Evolutionary conservation across 1,140 invertebrate species (phyloP).

Genomic region (Gryllus bimaculatus): DNA sequence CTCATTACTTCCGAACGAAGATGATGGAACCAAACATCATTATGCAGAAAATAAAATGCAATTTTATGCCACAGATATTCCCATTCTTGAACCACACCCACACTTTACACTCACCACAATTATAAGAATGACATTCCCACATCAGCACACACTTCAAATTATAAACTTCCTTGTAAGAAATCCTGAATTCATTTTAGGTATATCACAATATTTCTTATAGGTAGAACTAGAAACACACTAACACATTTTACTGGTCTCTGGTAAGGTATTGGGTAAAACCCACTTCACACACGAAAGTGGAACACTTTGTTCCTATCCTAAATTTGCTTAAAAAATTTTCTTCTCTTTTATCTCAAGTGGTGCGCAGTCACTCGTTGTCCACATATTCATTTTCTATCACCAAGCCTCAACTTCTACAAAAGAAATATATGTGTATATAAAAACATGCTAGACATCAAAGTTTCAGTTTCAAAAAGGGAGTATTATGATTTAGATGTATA

Average conservation of each 20-base stretch:
- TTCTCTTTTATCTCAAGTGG: background rate
- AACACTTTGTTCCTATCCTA: background rate
- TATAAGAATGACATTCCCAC: background rate
- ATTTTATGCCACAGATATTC: background rate
- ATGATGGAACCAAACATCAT: background rate
- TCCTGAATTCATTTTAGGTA: background rate
- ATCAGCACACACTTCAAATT: constrained; percentile 1
- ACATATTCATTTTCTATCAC: background rate
- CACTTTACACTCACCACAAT: background rate
- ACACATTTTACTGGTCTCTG: background rate
- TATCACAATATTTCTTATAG: background rate
- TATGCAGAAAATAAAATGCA: background rate
- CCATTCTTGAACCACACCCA: background rate
- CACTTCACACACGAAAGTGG: background rate
- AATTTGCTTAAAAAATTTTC: background rate
- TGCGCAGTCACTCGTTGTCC: background rate
- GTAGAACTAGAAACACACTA: constrained; percentile 2
- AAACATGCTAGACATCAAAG: background rate
- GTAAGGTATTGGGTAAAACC: background rate
- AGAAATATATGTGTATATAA: background rate
- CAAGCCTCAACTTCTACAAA: constrained; percentile 4
- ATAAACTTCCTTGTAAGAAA: constrained; percentile 5
- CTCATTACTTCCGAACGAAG: too few relatives aligned
- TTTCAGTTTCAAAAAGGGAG: constrained; percentile 4
- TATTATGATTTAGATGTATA: constrained; percentile 6